Conservation (phyloP, 2,113 vertebrate species). For the Sapayoa aenigma region DNA sequence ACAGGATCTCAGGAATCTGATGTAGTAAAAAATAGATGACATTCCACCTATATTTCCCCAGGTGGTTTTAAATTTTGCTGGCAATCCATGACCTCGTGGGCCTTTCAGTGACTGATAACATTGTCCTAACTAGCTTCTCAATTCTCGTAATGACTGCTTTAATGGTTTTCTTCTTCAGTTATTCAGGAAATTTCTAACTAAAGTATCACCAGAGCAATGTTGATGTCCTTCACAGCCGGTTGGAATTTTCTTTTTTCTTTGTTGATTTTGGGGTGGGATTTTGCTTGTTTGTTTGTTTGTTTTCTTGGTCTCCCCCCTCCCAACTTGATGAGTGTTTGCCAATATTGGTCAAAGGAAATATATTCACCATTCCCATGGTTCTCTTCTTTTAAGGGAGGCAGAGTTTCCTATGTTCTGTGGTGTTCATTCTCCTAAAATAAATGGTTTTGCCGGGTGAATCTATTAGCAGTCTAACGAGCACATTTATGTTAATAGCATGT, state of each 20-base stretch:
- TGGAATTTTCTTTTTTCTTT: too few relatives aligned
- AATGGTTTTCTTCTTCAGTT: not conserved
- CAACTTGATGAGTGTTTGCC: not conserved
- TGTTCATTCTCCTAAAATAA: not conserved
- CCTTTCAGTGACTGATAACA: not conserved
- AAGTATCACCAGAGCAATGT: not conserved
- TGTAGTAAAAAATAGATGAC: not conserved
- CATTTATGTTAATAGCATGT: slow-evolving; percentile 22
- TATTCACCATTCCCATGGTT: not conserved
- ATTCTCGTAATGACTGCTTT: not conserved
- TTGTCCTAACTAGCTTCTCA: not conserved
- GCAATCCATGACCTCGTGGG: not conserved
- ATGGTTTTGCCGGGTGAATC: not conserved
- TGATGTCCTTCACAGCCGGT: not conserved
- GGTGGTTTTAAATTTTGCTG: not conserved
- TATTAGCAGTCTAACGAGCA: slow-evolving; percentile 9
- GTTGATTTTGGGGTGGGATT: not conserved
- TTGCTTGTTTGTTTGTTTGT: not conserved
- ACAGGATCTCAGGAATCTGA: not conserved
- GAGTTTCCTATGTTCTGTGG: not conserved
- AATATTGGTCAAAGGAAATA: not conserved
- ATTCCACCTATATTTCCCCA: not conserved
- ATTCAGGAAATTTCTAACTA: not conserved
- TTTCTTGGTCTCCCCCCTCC: too few relatives aligned
- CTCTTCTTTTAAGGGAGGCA: not conserved